These are phyloP conservation scores for Cataglyphis cursor DNA, from an alignment of 2,888 invertebrate species.

Conservation along the genomic window DNA sequence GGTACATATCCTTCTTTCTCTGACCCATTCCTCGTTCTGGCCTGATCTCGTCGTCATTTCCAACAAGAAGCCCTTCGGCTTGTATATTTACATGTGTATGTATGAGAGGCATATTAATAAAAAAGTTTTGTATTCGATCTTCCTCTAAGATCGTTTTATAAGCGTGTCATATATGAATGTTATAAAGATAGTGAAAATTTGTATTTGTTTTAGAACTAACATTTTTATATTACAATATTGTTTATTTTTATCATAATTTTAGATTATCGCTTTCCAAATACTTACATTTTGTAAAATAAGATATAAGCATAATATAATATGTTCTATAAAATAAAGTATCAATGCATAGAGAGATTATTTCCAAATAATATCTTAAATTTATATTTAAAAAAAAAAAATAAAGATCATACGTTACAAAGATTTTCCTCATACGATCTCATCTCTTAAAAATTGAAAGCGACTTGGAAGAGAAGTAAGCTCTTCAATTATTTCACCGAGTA, in stretches of 20 bases:
- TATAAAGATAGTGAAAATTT: not conserved
- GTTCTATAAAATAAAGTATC: not conserved
- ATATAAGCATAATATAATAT: not conserved
- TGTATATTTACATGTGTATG: not conserved
- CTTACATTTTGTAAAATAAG: not conserved
- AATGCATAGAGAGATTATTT: not conserved
- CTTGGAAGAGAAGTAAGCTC: conserved; percentile 7
- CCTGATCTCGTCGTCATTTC: conserved; percentile 38
- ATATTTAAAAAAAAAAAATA: not conserved
- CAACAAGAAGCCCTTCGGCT: not conserved
- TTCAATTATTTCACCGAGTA: conserved; percentile 23
- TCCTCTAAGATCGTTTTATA: not conserved
- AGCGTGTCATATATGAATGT: not conserved
- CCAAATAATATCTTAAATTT: not conserved
- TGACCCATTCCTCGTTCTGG: conserved; percentile 3
- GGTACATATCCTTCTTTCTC: conserved; percentile 68
- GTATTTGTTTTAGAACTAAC: not conserved
- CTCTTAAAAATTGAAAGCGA: not conserved
- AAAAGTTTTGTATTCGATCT: conserved; percentile 36
- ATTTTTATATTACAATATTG: not conserved
- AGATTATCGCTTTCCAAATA: not conserved
- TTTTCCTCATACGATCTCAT: not conserved
- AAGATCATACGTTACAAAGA: not conserved
- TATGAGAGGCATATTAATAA: conserved; percentile 52
- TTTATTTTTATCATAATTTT: not conserved